Conservation (phyloP, 2,888 invertebrate genomes). For the Xestobium rufovillosum region DNA sequence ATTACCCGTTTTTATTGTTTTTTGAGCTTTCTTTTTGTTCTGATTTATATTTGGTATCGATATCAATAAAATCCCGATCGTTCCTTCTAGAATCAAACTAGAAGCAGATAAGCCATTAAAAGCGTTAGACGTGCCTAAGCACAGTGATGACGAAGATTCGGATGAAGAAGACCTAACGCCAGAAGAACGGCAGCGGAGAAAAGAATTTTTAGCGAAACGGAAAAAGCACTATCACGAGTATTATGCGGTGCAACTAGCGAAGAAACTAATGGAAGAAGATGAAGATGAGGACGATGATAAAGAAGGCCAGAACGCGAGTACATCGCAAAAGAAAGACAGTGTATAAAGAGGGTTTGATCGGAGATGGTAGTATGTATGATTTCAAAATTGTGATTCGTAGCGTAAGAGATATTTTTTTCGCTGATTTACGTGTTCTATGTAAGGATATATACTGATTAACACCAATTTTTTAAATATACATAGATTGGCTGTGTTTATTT, state of each 20-base stretch:
- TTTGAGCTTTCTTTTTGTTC: not conserved
- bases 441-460: not conserved
- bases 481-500: not conserved
- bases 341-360: not conserved
- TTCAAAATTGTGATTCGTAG: conserved; percentile 3
- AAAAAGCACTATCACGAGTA: conserved; percentile 98
- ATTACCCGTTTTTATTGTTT: conserved; percentile 7
- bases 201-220: conserved; percentile 84
- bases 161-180: conserved; percentile 43
- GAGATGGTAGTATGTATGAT: no score
- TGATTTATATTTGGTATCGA: conserved; percentile 1
- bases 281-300: conserved; percentile 65
- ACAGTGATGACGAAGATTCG: conserved; percentile 32
- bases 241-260: conserved; percentile 85
- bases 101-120: conserved; percentile 44
- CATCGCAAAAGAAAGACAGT: not conserved
- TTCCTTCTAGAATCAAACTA: conserved; percentile 36
- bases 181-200: conserved; percentile 55
- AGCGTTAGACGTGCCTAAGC: conserved; percentile 41
- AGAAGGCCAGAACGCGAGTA: conserved; percentile 7
- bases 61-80: not conserved
- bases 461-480: not conserved
- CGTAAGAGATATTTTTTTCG: not conserved
- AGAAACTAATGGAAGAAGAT: conserved; percentile 85
- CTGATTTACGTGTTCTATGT: not conserved